Conservation (phyloP, 2,113 vertebrate species). For the Chauna torquata region DNA sequence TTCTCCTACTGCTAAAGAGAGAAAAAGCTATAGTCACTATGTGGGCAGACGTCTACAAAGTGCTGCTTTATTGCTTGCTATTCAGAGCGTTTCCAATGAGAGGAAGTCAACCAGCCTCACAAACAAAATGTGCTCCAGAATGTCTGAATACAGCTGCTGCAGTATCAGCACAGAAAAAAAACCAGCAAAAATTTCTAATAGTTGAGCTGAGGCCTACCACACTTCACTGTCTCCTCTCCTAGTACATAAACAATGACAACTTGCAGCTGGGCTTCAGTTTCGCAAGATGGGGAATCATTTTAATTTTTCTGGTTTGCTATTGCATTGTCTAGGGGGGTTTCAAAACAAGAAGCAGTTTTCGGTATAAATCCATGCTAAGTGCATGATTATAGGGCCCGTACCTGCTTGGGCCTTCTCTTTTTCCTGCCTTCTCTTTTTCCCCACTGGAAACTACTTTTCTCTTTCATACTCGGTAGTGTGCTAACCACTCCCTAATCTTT, state of each 20-base stretch:
- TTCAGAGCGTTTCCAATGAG: background rate
- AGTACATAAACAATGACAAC: background rate
- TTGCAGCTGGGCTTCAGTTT: background rate
- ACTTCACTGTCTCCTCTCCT: background rate
- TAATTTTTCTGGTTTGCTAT: background rate
- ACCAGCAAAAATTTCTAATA: background rate
- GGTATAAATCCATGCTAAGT: background rate
- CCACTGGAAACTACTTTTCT: background rate
- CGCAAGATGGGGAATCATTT: accelerated
- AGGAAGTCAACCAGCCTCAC: constrained; percentile 24
- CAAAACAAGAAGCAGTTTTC: background rate
- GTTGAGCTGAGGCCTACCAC: background rate
- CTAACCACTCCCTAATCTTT: constrained; percentile 2
- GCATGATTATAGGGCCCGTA: background rate
- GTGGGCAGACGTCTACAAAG: constrained; percentile 41
- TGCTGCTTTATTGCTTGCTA: constrained; percentile 49
- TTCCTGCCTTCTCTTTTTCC: background rate
- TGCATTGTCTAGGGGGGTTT: background rate
- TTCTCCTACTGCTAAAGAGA: background rate
- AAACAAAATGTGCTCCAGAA: background rate
- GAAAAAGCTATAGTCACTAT: background rate
- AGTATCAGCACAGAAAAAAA: background rate
- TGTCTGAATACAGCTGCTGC: background rate
- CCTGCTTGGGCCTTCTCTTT: background rate
- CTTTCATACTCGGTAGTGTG: background rate